phyloP scores from a whole-genome alignment of 2,113 vertebrate genomes.

The Raja brachyura region DNA sequence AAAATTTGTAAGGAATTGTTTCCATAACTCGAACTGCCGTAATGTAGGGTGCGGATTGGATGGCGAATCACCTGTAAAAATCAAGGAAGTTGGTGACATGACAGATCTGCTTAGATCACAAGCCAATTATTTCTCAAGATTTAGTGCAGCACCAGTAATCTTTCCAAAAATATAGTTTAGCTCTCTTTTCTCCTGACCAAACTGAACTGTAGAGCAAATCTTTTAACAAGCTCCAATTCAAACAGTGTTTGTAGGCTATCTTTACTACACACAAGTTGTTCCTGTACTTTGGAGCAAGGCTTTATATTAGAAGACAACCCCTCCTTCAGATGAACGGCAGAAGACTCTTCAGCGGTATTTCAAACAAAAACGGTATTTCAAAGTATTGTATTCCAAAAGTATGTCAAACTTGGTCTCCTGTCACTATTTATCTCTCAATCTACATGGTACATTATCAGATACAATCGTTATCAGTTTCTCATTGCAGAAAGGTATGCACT shows the following conservation, averaged over 20 bases:
- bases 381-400: no score
- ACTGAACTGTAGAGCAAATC: not conserved
- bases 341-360: not conserved
- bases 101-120: slow-evolving; percentile 19
- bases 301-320: not conserved
- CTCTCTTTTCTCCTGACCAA: not conserved
- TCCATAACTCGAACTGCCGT: no score
- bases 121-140: not conserved
- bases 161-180: not conserved
- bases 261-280: not conserved
- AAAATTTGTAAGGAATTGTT: no score
- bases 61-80: not conserved
- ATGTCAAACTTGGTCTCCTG: not conserved
- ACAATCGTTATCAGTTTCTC: not conserved
- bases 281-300: not conserved
- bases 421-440: not conserved
- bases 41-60: no score
- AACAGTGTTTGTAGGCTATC: not conserved
- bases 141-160: not conserved
- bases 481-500: no score
- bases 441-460: not conserved
- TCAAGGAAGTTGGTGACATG: not conserved
- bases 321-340: not conserved
- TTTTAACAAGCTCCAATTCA: not conserved
- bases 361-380: not conserved